These are phyloP conservation scores for Heterodera schachtii DNA, from an alignment of 1,140 invertebrate genomes.

Conservation along the genomic window DNA sequence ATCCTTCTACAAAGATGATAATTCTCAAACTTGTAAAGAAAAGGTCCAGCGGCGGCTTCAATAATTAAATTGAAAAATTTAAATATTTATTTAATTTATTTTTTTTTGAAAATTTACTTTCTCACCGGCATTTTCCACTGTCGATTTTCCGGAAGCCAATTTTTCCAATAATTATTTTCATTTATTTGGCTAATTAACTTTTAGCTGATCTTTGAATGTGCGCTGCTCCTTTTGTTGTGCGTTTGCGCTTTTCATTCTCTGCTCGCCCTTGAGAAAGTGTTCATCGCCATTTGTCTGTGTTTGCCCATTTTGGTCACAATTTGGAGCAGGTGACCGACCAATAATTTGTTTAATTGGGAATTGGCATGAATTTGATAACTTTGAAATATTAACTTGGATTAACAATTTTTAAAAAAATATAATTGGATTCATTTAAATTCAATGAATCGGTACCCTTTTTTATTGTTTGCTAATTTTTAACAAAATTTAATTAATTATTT, in stretches of 20 bases:
- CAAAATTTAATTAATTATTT: too few species aligned
- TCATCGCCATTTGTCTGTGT: slow-evolving; percentile 54
- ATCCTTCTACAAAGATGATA: too few species aligned
- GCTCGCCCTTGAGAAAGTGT: slow-evolving; percentile 59
- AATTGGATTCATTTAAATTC: background rate
- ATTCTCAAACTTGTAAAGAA: too few species aligned
- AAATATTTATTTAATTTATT: background rate
- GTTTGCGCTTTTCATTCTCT: slow-evolving; percentile 62
- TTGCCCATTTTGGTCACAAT: slow-evolving; percentile 37
- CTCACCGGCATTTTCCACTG: too few species aligned
- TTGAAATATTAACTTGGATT: too few species aligned
- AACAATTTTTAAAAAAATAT: background rate
- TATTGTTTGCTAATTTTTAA: too few species aligned
- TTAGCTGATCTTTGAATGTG: slow-evolving; percentile 60
- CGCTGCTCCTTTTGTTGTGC: slow-evolving; percentile 56
- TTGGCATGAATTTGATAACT: too few species aligned
- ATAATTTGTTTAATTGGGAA: background rate
- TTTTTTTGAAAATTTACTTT: too few species aligned
- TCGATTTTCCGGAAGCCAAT: too few species aligned
- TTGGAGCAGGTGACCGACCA: slow-evolving; percentile 33
- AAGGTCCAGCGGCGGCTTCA: too few species aligned
- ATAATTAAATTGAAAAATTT: too few species aligned
- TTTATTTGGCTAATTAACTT: background rate
- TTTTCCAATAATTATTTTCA: background rate
- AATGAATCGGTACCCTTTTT: background rate